Percentiles rank a stretch among this genome's conserved stretches.
phyloP scores from a whole-genome alignment of 1,140 invertebrate species.

The Temnothorax longispinosus region DNA sequence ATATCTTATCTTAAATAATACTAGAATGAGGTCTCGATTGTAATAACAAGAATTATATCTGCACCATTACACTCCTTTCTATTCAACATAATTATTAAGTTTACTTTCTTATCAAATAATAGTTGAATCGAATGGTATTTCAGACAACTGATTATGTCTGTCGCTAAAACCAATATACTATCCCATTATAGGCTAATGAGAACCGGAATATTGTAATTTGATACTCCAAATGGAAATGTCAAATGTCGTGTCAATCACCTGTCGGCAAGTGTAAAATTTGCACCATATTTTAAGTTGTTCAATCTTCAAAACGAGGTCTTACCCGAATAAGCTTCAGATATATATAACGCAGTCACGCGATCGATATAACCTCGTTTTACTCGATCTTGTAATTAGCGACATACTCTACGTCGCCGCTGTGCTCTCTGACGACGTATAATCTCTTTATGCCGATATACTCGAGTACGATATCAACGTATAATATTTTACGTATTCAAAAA shows the following conservation, averaged over 20 bases:
- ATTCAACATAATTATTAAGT: neutral
- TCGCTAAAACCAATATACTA: neutral
- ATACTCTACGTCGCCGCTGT: conserved; percentile 19
- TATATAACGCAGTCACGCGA: conserved; percentile 52
- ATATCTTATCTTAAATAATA: conserved; percentile 1
- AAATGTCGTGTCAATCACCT: conserved; percentile 10
- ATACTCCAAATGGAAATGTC: conserved; percentile 1
- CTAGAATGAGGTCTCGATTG: neutral
- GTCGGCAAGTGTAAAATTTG: conserved; percentile 20
- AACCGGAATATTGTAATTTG: neutral
- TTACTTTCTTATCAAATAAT: neutral
- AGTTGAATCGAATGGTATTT: neutral
- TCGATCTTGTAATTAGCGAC: conserved; percentile 60
- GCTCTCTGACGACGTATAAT: conserved; percentile 16
- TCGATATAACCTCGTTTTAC: conserved; percentile 64
- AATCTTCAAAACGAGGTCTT: conserved; percentile 51
- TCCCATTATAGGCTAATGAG: neutral
- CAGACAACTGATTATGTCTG: neutral
- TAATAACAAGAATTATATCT: neutral
- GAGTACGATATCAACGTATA: neutral
- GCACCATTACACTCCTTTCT: neutral
- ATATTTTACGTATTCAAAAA: neutral
- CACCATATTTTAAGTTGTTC: neutral
- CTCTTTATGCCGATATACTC: neutral
- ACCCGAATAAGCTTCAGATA: conserved; percentile 43